Evolutionary conservation across 2,888 invertebrate species (phyloP).

Genomic region (Caenorhabditis afra): DNA sequence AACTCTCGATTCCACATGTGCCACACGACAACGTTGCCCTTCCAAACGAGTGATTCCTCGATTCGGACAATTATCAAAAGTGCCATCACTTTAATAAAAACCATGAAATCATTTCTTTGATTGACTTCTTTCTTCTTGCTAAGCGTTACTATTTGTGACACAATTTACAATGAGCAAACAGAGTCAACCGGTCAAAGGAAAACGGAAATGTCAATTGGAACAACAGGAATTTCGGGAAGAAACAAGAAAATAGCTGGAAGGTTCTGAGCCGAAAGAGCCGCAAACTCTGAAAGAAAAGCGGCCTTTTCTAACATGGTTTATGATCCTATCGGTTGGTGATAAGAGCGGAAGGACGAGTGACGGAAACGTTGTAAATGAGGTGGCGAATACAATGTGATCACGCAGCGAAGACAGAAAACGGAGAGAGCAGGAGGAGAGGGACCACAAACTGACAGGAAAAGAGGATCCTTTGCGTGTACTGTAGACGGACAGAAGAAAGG

Average conservation of each 20-base stretch:
- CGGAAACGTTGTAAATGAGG: too few relatives aligned
- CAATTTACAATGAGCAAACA: neutral
- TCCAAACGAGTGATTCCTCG: constrained; percentile 10
- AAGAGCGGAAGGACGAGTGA: constrained; percentile 31
- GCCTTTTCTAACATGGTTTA: constrained; percentile 15
- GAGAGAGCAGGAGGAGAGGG: neutral
- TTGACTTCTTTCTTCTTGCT: constrained; percentile 29
- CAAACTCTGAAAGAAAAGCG: neutral
- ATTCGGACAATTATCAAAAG: constrained; percentile 22
- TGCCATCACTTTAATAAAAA: constrained; percentile 48
- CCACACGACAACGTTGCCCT: constrained; percentile 1
- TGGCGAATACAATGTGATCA: neutral
- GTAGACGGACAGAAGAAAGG: too few relatives aligned
- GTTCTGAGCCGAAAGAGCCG: neutral
- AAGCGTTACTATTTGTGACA: constrained; percentile 10
- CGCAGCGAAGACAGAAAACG: neutral
- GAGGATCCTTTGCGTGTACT: too few relatives aligned
- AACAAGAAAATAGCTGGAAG: neutral
- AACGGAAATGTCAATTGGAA: neutral
- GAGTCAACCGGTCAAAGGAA: neutral
- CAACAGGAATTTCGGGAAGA: neutral
- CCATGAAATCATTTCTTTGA: neutral
- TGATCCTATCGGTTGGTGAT: neutral
- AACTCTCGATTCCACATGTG: constrained; percentile 1
- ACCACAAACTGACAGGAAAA: too few relatives aligned